These are phyloP conservation scores for Halyomorpha halys DNA, from an alignment of 1,140 invertebrate genomes.

Conservation along the genomic window DNA sequence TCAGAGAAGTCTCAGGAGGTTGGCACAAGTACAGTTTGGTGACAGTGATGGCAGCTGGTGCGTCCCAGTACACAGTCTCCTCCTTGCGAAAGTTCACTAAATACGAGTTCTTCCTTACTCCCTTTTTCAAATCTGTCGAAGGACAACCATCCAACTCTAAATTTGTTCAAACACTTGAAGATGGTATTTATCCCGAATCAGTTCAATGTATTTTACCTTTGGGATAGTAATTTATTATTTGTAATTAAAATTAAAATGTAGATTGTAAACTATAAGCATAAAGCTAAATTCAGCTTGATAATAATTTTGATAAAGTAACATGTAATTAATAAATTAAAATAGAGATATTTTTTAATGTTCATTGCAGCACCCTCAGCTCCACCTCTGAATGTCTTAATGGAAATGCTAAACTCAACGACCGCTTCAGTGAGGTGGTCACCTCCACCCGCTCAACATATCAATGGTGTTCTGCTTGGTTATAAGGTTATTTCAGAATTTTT, in stretches of 20 bases:
- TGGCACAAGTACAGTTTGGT: conserved; percentile 53
- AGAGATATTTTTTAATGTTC: conserved; percentile 26
- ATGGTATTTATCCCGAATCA: conserved; percentile 44
- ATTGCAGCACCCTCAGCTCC: conserved; percentile 61
- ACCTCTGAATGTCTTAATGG: conserved; percentile 69
- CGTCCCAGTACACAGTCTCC: conserved; percentile 52
- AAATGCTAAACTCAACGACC: conserved; percentile 71
- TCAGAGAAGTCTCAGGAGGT: conserved; percentile 58
- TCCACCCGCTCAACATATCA: conserved; percentile 64
- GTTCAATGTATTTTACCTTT: too few species aligned
- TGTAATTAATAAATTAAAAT: too few species aligned
- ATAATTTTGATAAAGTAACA: too few species aligned
- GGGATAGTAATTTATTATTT: too few species aligned
- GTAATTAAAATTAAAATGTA: too few species aligned
- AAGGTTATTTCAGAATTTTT: conserved; percentile 41
- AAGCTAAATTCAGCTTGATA: too few species aligned
- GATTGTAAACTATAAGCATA: too few species aligned
- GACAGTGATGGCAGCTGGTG: conserved; percentile 52
- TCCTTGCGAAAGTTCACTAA: conserved; percentile 69
- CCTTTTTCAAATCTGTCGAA: conserved; percentile 70
- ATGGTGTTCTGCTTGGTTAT: conserved; percentile 72
- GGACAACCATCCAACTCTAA: conserved; percentile 69
- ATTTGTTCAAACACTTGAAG: conserved; percentile 55
- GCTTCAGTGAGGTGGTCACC: conserved; percentile 69
- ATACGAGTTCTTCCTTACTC: conserved; percentile 78